Evolutionary conservation across 2,888 invertebrate species (phyloP).

Genomic region (Agonopterix heracliana): DNA sequence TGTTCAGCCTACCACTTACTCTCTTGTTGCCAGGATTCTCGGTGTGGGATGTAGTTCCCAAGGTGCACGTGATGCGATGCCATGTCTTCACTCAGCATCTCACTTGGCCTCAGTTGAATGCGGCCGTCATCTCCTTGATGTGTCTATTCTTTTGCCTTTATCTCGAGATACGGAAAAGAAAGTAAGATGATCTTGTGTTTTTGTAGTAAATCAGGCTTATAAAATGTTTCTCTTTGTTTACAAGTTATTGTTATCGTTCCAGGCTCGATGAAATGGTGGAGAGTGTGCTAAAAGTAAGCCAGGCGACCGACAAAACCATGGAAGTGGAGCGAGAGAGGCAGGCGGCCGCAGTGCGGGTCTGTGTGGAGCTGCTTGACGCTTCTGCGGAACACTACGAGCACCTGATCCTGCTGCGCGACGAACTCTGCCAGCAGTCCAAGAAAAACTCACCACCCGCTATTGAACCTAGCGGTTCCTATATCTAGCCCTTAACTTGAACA

Average conservation of each 20-base stretch:
- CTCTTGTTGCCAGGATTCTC: conserved; percentile 54
- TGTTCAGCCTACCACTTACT: conserved; percentile 54
- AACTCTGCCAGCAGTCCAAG: conserved; percentile 34
- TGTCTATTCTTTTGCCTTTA: conserved; percentile 50
- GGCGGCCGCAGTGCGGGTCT: conserved; percentile 41
- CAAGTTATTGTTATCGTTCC: background rate
- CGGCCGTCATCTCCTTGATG: conserved; percentile 30
- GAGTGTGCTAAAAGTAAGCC: conserved; percentile 44
- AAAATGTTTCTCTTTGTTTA: too few species aligned
- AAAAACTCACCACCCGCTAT: conserved; percentile 46
- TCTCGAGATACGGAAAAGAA: conserved; percentile 57
- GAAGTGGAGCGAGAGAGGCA: conserved; percentile 48
- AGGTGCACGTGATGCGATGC: conserved; percentile 44
- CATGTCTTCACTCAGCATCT: conserved; percentile 41
- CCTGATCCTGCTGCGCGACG: conserved; percentile 49
- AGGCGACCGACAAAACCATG: conserved; percentile 46
- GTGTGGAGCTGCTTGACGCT: conserved; percentile 50
- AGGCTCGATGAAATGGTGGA: conserved; percentile 63
- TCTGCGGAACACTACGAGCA: conserved; percentile 61
- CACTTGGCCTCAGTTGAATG: conserved; percentile 53
- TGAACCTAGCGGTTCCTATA: conserved; percentile 34
- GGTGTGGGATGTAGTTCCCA: conserved; percentile 55
- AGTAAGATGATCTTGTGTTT: conserved; percentile 31
- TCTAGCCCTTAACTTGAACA: conserved; percentile 9
- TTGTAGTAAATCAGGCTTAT: too few species aligned